Evolutionary conservation across 1,140 invertebrate species (phyloP), one percentile per base, ranked within the genome.

Genomic region (Eurosta solidaginis): DNA sequence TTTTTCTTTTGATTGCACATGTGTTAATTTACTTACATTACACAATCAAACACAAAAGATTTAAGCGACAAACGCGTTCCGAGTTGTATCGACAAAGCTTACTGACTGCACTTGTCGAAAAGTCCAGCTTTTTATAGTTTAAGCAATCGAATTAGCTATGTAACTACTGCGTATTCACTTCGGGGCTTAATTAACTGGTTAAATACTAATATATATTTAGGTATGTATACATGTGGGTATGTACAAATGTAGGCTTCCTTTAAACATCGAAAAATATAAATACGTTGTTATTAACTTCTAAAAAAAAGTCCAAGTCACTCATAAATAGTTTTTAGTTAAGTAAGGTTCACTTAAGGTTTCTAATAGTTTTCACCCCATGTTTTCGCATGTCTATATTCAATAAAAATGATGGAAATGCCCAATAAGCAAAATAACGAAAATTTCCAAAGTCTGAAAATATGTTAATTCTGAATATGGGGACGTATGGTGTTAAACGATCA

Each of bases 1-100:
- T 40, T n/a, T 68, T 68, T 68, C 4, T 52, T 22, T 52, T 7
- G 6, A 22, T 25, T 6, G 49, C 25, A n/a, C n/a, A n/a, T 22
- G 22, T 5, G 49, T 52, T 36, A 36, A 68, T 33, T 68, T 68
- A 68, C 59, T 40, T 20, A 14, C n/a, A 17, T 17, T 40, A 20
- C 1, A 68, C 33, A 40, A 68, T 40, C 33, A 5, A 68, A 68
- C n/a, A 68, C 59, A 68, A 68, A 68, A 68, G 59, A 68, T 17
- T 68, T 68, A 68, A 68, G 59, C 33, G n/a, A 68, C 33, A n/a
- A 68, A 40, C 59, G 59, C 22, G 14, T n/a, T 20, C 59, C n/a
- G 59, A 4, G 29, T 68, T 40, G n/a, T 36, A 68, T 68, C 59
- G 59, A 20, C n/a, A 40, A 68, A 29, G 33, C 40, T 40, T 10